A percentile compares a stretch with the other conserved stretches of the same genome.
These are phyloP conservation scores for Hyppa rectilinea DNA, from an alignment of 2,888 invertebrate genomes.

Conservation along the genomic window DNA sequence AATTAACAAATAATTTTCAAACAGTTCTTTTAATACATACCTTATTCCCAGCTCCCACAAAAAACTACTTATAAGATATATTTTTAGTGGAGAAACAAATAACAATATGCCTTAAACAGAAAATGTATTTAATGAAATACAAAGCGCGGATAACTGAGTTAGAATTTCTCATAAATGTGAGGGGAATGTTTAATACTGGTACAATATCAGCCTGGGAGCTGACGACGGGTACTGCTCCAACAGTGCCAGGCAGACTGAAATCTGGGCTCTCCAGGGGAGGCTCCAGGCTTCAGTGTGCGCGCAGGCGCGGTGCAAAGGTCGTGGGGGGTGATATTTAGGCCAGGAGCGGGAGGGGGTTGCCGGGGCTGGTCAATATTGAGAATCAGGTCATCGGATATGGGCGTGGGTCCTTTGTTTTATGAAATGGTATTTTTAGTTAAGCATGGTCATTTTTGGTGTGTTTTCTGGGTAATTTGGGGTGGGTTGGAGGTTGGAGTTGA, in stretches of 20 bases:
- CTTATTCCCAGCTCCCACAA: conserved; percentile 33
- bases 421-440: background rate
- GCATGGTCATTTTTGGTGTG: too few species aligned
- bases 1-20: background rate
- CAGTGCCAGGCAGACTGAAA: conserved; percentile 76
- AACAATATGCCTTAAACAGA: conserved; percentile 80
- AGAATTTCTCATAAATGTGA: conserved; percentile 86
- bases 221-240: conserved; percentile 61
- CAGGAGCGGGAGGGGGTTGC: conserved; percentile 64
- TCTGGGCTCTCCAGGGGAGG: conserved; percentile 59
- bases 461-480: background rate
- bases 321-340: conserved; percentile 74
- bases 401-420: conserved; percentile 48
- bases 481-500: background rate
- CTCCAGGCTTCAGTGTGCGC: conserved; percentile 70
- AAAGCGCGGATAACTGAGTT: conserved; percentile 72
- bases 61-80: conserved; percentile 87
- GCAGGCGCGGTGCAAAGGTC: conserved; percentile 85
- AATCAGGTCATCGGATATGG: conserved; percentile 77
- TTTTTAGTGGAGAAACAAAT: conserved; percentile 88
- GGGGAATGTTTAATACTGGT: conserved; percentile 56
- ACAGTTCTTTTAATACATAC: conserved; percentile 51
- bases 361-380: conserved; percentile 72
- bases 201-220: conserved; percentile 65
- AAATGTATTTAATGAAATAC: conserved; percentile 76